Base-by-base conservation (phyloP, 2,888 invertebrate species). In the Dasypolia templi region DNA sequence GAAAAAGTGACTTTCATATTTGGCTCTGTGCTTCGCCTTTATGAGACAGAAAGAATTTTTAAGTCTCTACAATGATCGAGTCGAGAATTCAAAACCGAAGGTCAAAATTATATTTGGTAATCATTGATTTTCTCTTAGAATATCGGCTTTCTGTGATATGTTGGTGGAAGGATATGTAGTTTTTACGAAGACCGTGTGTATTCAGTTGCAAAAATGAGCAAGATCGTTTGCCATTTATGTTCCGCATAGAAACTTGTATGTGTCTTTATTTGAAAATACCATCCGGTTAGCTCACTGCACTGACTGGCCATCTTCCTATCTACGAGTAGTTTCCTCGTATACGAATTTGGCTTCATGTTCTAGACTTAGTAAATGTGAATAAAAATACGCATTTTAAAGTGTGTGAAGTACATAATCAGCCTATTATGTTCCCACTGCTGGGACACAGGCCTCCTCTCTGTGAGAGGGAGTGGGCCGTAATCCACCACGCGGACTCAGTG, bases 201-300 rank as follows among this genome's bases (percentile, higher is more conserved):
- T 74, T 35, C 3, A 53, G n/a, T 74, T 42, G 17, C 72, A 71
- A 56, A 71, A 56, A 49, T 44, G 26, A 1, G 17, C 9, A 35
- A 44, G 17, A 74, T 17, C 1, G 11, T 73, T 74, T n/a, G 22
- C 17, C 7, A 39, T 55, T 39, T 29, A n/a, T 55, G 35, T n/a
- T n/a, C 1, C 19, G 14, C 14, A 29, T 44, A 49, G 11, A n/a
- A 22, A 46, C 9, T 22, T 17, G 0, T n/a, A 53, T 44, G 32
- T 67, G 42, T 29, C 19, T 55, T 75, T 62, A 17, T 49, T 46
- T 46, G 19, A 46, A 39, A 12, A 6, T 32, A 39, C 35, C 11
- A 29, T 55, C n/a, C 7, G 3, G 3, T 11, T 39, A 29, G 14
- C 29, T 35, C 26, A 26, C 9, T 39, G 39, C 9, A 29, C 7